Base-by-base conservation (phyloP, 2,797 vertebrate genomes). In the Craterocephalus amniculus region DNA sequence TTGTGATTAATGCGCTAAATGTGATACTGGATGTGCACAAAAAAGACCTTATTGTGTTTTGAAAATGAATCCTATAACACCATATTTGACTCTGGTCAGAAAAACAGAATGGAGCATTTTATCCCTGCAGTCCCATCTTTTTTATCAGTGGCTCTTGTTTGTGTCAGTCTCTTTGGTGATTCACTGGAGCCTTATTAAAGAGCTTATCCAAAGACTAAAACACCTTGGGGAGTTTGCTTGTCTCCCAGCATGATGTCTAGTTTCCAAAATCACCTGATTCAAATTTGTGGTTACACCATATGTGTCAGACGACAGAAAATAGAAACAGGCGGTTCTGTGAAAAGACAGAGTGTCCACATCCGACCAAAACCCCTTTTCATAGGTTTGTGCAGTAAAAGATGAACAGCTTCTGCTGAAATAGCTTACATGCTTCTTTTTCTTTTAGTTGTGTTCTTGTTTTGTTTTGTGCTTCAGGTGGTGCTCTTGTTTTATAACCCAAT, bases 181-280 rank as follows among this genome's bases (percentile, higher is more conserved):
- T 85, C 72, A 62, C 26, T 67, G 38, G 57, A 82, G 63, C 71
- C 74, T 83, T 89, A 88, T 89, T 88, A 80, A 79, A 80, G 20
- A 68, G 71, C 48, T 66, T 63, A 71, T 70, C 51, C 54, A 51
- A 55, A 76, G 63, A 38, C 67, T 27, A 58, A 49, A 79, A 55
- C 29, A 49, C 72, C 60, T 20, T 1, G 31, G 63, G 70, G 69
- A 76, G 34, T 54, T 63, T 51, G 55, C 83, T 72, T 55, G 64
- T 66, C 70, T 63, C 36, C 36, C 26, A 45, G 69, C 26, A 3
- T 58, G 63, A 36, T 35, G 24, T 29, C 62, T 48, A 24, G 62
- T 79, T 31, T 72, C 67, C 68, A 74, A 76, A 79, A 71, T 63
- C 72, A 66, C 57, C 56, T 57, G 51, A 75, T 43, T 45, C 52